A percentile compares a stretch with the other conserved stretches of the same genome.
Evolutionary conservation across 2,797 vertebrate species (phyloP).

Genomic region (Threskiornis aethiopicus): DNA sequence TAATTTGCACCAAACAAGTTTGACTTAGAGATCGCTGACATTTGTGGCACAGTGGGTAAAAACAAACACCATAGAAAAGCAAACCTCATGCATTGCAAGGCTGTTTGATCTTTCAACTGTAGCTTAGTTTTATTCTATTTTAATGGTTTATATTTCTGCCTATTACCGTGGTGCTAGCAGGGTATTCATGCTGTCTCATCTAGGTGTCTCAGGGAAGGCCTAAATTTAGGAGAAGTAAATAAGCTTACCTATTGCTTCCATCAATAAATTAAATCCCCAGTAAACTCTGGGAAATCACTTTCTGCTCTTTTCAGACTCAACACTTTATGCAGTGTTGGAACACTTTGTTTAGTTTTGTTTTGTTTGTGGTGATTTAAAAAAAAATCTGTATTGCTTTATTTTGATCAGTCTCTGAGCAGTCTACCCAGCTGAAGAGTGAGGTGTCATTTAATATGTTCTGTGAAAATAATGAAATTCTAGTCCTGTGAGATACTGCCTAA

Average conservation of each 20-base stretch:
- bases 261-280: background rate
- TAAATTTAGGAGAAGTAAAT: background rate
- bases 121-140: background rate
- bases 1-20: background rate
- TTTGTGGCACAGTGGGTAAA: background rate
- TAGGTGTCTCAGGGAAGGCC: background rate
- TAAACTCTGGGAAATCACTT: background rate
- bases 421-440: background rate
- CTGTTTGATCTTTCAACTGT: background rate
- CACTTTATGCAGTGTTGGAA: background rate
- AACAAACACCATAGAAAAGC: background rate
- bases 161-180: background rate
- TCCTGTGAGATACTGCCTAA: background rate
- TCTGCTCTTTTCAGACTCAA: background rate
- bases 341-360: background rate
- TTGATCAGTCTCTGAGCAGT: background rate
- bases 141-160: background rate
- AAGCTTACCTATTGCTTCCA: background rate
- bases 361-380: background rate
- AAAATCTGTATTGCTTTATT: background rate
- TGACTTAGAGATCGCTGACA: background rate
- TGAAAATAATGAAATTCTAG: conserved; percentile 4
- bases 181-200: background rate
- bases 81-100: background rate
- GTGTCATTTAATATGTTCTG: background rate